Evolutionary conservation across 1,140 invertebrate genomes (phyloP).

Genomic region (Pachyrhynchus sulphureomaculatus): DNA sequence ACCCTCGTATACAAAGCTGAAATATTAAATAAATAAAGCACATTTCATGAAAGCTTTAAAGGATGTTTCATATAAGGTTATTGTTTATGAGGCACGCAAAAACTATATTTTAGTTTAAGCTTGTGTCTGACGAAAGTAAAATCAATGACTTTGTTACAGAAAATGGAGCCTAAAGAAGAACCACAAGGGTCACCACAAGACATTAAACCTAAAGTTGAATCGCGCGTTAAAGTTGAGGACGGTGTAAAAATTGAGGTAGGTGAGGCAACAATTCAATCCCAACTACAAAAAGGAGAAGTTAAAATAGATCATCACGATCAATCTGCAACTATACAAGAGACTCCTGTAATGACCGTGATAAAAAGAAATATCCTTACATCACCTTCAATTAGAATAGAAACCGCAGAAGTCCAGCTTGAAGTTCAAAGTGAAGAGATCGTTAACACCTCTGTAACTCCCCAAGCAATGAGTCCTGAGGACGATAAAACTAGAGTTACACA

Average conservation of each 20-base stretch:
- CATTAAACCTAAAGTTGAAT: slow-evolving; percentile 2
- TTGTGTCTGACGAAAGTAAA: neutral
- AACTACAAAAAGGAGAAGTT: neutral
- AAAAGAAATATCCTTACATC: slow-evolving; percentile 38
- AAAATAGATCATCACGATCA: neutral
- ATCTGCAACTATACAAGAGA: neutral
- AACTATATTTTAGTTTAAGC: neutral
- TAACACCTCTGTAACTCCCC: slow-evolving; percentile 28
- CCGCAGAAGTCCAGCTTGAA: slow-evolving; percentile 36
- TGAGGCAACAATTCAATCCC: neutral
- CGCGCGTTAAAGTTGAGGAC: neutral
- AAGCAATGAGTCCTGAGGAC: slow-evolving; percentile 19
- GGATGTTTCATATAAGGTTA: neutral
- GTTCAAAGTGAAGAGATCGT: slow-evolving; percentile 36
- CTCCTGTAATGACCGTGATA: slow-evolving; percentile 26
- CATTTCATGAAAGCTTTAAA: neutral
- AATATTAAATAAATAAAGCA: slow-evolving; percentile 1
- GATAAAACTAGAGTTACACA: slow-evolving; percentile 13
- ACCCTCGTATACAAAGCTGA: slow-evolving; percentile 1
- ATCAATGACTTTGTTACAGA: slow-evolving; percentile 9
- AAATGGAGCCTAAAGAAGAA: slow-evolving; percentile 32
- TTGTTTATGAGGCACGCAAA: neutral
- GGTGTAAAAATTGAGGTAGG: neutral
- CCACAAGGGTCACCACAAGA: slow-evolving; percentile 14
- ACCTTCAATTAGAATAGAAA: slow-evolving; percentile 36